A percentile compares a stretch with the other conserved stretches of the same genome.
phyloP scores from a whole-genome alignment of 2,113 vertebrate species.

The Pantherophis guttatus region DNA sequence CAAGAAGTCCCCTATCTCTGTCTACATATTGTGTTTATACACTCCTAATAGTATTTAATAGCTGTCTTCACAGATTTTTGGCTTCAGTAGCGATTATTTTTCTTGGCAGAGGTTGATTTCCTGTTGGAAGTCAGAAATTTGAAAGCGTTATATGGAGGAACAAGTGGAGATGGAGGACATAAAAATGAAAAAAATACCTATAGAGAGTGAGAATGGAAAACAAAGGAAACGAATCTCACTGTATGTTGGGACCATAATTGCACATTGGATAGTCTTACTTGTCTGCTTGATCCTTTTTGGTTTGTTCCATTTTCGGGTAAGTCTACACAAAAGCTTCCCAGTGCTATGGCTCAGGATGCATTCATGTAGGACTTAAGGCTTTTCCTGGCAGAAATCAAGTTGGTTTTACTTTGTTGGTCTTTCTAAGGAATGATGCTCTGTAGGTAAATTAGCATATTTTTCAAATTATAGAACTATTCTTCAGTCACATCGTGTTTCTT shows the following conservation, averaged over 20 bases:
- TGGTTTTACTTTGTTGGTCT: background rate
- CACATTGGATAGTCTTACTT: conserved; percentile 5
- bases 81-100: background rate
- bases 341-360: background rate
- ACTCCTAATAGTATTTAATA: background rate
- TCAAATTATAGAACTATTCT: background rate
- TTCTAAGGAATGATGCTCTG: background rate
- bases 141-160: background rate
- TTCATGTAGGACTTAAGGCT: background rate
- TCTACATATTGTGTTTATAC: background rate
- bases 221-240: background rate
- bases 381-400: background rate
- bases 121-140: background rate
- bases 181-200: background rate
- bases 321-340: background rate
- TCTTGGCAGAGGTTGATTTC: background rate
- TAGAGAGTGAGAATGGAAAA: background rate
- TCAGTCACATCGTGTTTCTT: background rate
- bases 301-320: conserved; percentile 16
- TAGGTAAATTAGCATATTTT: background rate
- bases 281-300: background rate
- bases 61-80: background rate
- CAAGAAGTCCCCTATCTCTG: conserved; percentile 29
- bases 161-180: conserved; percentile 8
- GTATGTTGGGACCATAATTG: background rate